Conservation (phyloP, 2,113 vertebrate genomes). For the Cyprinodon brontotheroides region DNA sequence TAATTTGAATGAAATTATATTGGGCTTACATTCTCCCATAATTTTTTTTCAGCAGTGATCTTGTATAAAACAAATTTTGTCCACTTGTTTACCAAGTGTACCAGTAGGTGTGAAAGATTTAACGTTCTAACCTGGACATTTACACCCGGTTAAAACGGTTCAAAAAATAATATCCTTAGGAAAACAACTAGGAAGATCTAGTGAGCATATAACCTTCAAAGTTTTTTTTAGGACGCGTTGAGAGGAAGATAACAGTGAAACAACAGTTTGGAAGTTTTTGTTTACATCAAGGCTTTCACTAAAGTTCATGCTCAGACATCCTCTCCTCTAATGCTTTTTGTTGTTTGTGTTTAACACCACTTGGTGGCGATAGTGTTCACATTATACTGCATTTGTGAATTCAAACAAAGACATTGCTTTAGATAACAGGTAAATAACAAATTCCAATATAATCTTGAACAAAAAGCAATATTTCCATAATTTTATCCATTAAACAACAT, state of each 20-base stretch:
- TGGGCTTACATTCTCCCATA: no score
- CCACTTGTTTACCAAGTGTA: background rate
- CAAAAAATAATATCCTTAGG: background rate
- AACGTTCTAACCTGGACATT: background rate
- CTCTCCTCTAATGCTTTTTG: background rate
- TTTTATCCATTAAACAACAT: no score
- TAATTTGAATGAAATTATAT: no score
- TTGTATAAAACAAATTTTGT: background rate
- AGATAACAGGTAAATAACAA: background rate
- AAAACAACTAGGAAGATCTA: background rate
- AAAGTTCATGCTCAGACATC: background rate
- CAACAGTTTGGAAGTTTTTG: no score
- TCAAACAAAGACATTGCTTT: background rate
- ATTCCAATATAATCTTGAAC: no score
- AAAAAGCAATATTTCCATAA: no score
- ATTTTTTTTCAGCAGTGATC: no score
- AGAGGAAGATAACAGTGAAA: no score
- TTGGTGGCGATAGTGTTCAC: constrained; percentile 41
- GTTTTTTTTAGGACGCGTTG: no score
- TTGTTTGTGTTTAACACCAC: constrained; percentile 14
- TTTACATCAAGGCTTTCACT: background rate
- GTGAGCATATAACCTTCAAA: no score
- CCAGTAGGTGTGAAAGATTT: background rate
- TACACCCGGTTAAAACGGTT: background rate
- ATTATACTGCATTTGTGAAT: background rate